Conservation (phyloP, 2,113 vertebrate genomes). For the Poeciliopsis prolifica region DNA sequence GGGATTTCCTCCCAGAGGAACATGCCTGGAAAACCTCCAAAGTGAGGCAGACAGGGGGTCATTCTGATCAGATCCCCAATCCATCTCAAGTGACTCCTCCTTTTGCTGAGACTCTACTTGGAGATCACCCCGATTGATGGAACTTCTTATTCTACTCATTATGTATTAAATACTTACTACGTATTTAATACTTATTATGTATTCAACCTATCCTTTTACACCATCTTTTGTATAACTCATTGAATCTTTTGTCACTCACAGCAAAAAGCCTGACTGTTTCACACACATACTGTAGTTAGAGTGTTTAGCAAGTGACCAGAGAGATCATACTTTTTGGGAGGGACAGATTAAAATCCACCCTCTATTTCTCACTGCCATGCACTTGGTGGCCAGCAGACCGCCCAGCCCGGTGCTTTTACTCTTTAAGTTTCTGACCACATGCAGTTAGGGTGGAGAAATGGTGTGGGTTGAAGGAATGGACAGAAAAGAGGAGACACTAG, state of each 20-base stretch:
- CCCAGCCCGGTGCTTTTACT: constrained; percentile 32
- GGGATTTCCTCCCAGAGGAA: too few species aligned
- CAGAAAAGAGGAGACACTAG: constrained; percentile 14
- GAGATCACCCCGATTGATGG: too few species aligned
- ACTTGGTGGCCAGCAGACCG: constrained; percentile 27
- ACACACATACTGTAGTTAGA: constrained; percentile 50
- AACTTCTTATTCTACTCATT: too few species aligned
- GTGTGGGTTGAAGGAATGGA: constrained; percentile 32
- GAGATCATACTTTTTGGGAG: constrained; percentile 38
- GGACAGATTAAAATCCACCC: constrained; percentile 46
- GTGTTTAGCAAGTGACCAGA: constrained; percentile 51
- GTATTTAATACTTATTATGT: neutral
- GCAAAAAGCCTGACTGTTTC: neutral
- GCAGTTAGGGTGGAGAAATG: constrained; percentile 47
- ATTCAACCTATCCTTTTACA: neutral
- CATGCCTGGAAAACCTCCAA: too few species aligned
- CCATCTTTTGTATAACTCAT: neutral
- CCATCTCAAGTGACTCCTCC: too few species aligned
- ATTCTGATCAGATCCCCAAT: too few species aligned
- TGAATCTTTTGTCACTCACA: neutral
- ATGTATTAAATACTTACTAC: too few species aligned
- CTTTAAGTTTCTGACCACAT: constrained; percentile 53
- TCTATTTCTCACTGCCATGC: constrained; percentile 30
- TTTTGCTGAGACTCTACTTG: too few species aligned
- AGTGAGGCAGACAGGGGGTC: too few species aligned